Evolutionary conservation across 2,888 invertebrate species (phyloP).

Genomic region (Drosophila diplacantha): DNA sequence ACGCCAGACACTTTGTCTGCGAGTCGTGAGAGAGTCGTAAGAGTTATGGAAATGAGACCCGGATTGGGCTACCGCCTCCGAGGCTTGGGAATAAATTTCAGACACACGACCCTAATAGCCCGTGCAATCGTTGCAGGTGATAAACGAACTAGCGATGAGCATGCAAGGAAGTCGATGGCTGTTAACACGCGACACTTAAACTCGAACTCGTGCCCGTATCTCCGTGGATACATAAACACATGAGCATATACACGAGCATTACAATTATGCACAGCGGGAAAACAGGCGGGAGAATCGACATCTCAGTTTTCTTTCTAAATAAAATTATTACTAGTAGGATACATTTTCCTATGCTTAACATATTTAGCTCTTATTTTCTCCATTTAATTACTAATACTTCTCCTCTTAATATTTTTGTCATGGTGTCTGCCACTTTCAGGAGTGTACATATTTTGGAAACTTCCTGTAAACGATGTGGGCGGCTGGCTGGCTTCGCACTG

Average conservation of each 20-base stretch:
- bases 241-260: conserved; percentile 23
- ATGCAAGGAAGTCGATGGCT: conserved; percentile 19
- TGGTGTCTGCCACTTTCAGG: neutral
- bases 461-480: conserved; percentile 27
- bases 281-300: neutral
- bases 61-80: conserved; percentile 10
- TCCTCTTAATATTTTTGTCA: neutral
- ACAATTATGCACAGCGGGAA: conserved; percentile 18
- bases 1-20: conserved; percentile 35
- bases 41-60: conserved; percentile 56
- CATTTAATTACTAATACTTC: neutral
- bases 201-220: conserved; percentile 13
- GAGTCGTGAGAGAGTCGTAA: conserved; percentile 30
- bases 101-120: conserved; percentile 36
- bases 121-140: conserved; percentile 35
- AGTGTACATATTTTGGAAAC: conserved; percentile 11
- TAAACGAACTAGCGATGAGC: conserved; percentile 38
- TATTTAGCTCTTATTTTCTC: too few relatives aligned
- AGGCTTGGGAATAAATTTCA: conserved; percentile 23
- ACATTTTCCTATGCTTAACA: neutral
- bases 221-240: conserved; percentile 36
- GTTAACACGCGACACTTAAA: conserved; percentile 32
- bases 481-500: conserved; percentile 39
- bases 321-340: neutral
- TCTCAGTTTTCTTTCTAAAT: neutral